A percentile compares a stretch with the other conserved stretches of the same genome.
Evolutionary conservation across 2,113 vertebrate genomes (phyloP).

Genomic region (Propithecus coquereli): DNA sequence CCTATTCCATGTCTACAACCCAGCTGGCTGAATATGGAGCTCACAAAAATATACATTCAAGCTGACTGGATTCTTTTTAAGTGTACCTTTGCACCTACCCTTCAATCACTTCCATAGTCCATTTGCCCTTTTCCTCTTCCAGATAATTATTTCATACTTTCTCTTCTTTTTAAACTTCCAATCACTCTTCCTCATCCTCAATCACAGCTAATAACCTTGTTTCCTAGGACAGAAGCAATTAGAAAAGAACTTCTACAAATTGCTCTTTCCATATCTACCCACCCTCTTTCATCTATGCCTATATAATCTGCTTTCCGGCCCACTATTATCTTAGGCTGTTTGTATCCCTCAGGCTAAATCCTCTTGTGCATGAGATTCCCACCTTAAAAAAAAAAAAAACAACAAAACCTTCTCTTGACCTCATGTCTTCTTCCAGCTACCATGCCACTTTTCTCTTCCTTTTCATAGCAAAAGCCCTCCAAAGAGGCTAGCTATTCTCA

Average conservation of each 20-base stretch:
- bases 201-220: background rate
- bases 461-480: background rate
- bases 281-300: background rate
- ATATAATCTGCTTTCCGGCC: background rate
- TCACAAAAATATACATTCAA: conserved; percentile 17
- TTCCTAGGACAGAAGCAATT: background rate
- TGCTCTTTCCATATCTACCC: background rate
- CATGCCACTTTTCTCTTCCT: background rate
- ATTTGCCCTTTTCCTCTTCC: background rate
- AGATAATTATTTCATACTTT: conserved; percentile 16
- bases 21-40: background rate
- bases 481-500: background rate
- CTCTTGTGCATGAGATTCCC: background rate
- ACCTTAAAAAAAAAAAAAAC: background rate
- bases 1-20: background rate
- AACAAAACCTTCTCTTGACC: background rate
- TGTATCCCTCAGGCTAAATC: background rate
- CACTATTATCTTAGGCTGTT: background rate
- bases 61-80: background rate
- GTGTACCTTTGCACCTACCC: background rate
- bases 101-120: background rate
- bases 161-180: conserved; percentile 10
- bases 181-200: background rate
- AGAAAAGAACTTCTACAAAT: background rate
- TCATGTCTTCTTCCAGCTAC: background rate